phyloP scores from a whole-genome alignment of 2,888 invertebrate genomes.

The Drosophila peninsularis region DNA sequence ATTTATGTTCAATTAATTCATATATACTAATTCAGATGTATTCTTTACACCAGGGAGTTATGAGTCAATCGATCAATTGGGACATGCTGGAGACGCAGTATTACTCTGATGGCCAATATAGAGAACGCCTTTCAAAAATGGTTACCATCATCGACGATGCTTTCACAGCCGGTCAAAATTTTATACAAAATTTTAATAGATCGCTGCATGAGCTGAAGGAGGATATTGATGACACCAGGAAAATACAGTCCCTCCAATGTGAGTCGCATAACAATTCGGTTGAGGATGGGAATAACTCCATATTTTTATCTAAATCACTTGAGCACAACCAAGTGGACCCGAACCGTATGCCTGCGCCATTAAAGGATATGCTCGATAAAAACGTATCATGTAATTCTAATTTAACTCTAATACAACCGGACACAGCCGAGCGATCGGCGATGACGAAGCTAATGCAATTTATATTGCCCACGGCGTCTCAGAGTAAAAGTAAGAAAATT shows the following conservation, averaged over 20 bases:
- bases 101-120: slow-evolving; percentile 91
- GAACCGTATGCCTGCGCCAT: slow-evolving; percentile 35
- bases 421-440: slow-evolving; percentile 56
- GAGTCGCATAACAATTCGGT: slow-evolving; percentile 23
- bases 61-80: slow-evolving; percentile 98
- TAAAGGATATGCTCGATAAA: slow-evolving; percentile 34
- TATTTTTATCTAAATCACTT: slow-evolving; percentile 62
- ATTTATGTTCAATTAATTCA: not conserved
- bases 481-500: slow-evolving; percentile 81
- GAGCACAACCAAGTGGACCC: slow-evolving; percentile 35
- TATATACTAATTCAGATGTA: not conserved
- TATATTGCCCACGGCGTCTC: slow-evolving; percentile 75
- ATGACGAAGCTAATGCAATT: slow-evolving; percentile 83
- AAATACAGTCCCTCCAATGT: slow-evolving; percentile 48
- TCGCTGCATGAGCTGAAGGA: slow-evolving; percentile 85
- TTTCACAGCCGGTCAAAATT: slow-evolving; percentile 90
- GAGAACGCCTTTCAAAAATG: slow-evolving; percentile 94
- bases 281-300: slow-evolving; percentile 49
- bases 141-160: slow-evolving; percentile 92
- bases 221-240: slow-evolving; percentile 81
- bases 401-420: slow-evolving; percentile 11
- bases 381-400: slow-evolving; percentile 32
- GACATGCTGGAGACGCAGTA: slow-evolving; percentile 94
- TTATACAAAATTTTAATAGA: slow-evolving; percentile 88
- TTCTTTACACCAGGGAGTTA: slow-evolving; percentile 90